These are phyloP conservation scores for Leucophenga montana DNA, from an alignment of 2,888 invertebrate species.

Conservation along the genomic window DNA sequence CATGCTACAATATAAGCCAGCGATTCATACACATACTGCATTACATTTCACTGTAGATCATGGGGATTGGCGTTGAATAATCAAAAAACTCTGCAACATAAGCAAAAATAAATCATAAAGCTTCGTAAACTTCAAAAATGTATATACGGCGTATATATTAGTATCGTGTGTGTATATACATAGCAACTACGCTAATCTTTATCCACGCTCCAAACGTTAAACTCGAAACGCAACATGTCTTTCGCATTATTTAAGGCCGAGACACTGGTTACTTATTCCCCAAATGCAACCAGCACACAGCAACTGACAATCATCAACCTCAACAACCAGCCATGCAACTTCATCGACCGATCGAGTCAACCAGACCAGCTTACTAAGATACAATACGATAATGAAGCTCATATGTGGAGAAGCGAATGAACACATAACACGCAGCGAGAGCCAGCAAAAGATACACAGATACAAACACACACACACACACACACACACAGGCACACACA, in stretches of 20 bases:
- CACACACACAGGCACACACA: background rate
- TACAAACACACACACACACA: no score
- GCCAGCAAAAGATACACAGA: background rate
- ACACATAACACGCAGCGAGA: background rate
- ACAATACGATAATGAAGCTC: background rate
- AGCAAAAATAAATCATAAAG: no score
- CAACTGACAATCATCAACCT: background rate
- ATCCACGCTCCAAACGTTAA: no score
- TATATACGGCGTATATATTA: no score
- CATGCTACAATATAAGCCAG: no score
- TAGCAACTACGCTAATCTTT: background rate
- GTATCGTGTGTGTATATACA: background rate
- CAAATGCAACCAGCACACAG: conserved; percentile 10
- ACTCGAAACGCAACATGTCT: conserved; percentile 14
- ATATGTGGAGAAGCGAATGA: conserved; percentile 13
- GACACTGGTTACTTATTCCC: background rate
- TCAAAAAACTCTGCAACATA: no score
- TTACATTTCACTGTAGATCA: no score
- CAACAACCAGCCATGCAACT: conserved; percentile 6
- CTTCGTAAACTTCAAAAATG: no score
- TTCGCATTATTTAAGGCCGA: conserved; percentile 7
- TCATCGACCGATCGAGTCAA: background rate
- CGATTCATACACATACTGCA: no score
- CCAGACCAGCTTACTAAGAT: background rate
- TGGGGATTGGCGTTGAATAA: no score